Evolutionary conservation across 2,888 invertebrate species (phyloP).

Genomic region (Artemia sinica): DNA sequence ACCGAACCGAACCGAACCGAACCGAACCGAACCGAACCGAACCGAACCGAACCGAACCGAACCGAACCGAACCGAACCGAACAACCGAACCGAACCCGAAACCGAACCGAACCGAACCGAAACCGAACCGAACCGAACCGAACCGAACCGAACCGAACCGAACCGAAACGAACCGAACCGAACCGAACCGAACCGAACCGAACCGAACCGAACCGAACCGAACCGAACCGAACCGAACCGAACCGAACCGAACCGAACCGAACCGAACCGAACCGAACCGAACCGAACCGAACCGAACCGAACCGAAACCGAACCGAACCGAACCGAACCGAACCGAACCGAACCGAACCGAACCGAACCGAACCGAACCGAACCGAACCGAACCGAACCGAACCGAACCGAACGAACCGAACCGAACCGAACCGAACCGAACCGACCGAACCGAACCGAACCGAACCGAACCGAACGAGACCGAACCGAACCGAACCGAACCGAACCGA

Average conservation of each 20-base stretch:
- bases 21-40: slow-evolving; percentile 19
- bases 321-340: slow-evolving; percentile 23
- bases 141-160: too few species aligned
- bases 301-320: too few species aligned
- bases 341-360: slow-evolving; percentile 23
- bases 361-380: slow-evolving; percentile 22
- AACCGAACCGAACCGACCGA: slow-evolving; percentile 22
- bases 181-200: too few species aligned
- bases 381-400: slow-evolving; percentile 23
- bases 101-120: too few species aligned
- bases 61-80: too few species aligned
- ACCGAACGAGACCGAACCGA: slow-evolving; percentile 20
- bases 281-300: slow-evolving; percentile 23
- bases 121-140: too few species aligned
- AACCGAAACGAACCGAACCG: too few species aligned
- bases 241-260: slow-evolving; percentile 22
- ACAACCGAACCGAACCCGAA: too few species aligned
- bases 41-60: slow-evolving; percentile 20
- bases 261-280: slow-evolving; percentile 23
- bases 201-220: slow-evolving; percentile 23
- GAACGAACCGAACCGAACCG: slow-evolving; percentile 19
- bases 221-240: slow-evolving; percentile 22
- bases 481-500: slow-evolving; percentile 21
- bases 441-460: slow-evolving; percentile 20
- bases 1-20: slow-evolving; percentile 21